Evolutionary conservation across 2,888 invertebrate genomes (phyloP).

Genomic region (Caenorhabditis sp.): DNA sequence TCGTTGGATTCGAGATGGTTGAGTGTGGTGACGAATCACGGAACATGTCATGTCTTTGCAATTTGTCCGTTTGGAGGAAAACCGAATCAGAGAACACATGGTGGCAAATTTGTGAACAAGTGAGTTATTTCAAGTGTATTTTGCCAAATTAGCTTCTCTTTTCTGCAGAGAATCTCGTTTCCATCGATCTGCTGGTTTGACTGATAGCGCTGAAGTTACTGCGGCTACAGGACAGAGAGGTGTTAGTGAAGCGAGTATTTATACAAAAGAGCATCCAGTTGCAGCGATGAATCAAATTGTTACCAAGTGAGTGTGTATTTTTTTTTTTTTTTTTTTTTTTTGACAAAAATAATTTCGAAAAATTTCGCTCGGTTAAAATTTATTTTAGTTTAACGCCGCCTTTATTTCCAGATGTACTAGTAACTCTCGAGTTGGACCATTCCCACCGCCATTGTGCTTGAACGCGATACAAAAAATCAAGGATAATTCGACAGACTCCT

Average conservation of each 20-base stretch:
- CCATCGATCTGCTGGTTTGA: conserved; percentile 92
- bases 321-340: background rate
- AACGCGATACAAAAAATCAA: conserved; percentile 86
- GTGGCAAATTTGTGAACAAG: conserved; percentile 91
- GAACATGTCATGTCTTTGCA: conserved; percentile 97
- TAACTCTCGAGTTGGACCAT: conserved; percentile 90
- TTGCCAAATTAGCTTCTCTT: background rate
- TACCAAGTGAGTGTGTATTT: conserved; percentile 7
- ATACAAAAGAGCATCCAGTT: conserved; percentile 36
- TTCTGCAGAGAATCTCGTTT: conserved; percentile 74
- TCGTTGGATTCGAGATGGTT: conserved; percentile 80
- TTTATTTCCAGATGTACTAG: conserved; percentile 50
- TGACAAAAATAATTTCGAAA: too few species aligned
- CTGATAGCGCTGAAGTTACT: conserved; percentile 66
- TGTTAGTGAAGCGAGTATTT: conserved; percentile 15
- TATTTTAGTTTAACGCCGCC: too few species aligned
- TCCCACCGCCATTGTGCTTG: conserved; percentile 83
- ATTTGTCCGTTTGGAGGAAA: conserved; percentile 86
- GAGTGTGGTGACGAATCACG: conserved; percentile 87
- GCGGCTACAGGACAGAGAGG: conserved; percentile 29
- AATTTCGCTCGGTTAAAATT: too few species aligned
- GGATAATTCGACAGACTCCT: conserved; percentile 60
- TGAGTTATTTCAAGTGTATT: conserved; percentile 2
- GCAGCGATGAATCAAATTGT: conserved; percentile 8
- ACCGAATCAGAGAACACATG: conserved; percentile 89